Conservation (phyloP, 2,888 invertebrate species). For the Unio pictorum region DNA sequence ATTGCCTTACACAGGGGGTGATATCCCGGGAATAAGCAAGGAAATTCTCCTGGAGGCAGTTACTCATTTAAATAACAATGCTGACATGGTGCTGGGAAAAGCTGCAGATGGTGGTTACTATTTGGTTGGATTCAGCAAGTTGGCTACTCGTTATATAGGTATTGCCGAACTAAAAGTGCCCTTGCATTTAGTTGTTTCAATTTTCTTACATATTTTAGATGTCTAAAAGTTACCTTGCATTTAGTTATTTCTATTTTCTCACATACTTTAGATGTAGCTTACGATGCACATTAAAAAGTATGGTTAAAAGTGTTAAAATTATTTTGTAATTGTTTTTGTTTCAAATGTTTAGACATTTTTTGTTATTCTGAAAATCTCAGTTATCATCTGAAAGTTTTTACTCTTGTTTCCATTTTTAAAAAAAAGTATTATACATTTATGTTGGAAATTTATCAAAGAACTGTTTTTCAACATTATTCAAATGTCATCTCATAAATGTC, state of each 20-base stretch:
- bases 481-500: no score
- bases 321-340: not conserved
- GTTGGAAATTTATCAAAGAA: no score
- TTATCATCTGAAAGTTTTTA: no score
- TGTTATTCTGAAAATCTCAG: not conserved
- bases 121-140: conserved; percentile 38
- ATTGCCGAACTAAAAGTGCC: not conserved
- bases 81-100: conserved; percentile 45
- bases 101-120: conserved; percentile 55
- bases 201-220: not conserved
- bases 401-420: no score
- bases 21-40: conserved; percentile 46
- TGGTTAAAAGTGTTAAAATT: not conserved
- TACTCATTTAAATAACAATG: conserved; percentile 15
- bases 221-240: not conserved
- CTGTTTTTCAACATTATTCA: no score
- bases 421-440: no score
- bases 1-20: conserved; percentile 35
- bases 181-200: not conserved
- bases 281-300: no score
- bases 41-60: conserved; percentile 36
- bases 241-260: not conserved
- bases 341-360: not conserved
- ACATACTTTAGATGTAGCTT: no score
- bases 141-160: conserved; percentile 28